Evolutionary conservation across 2,797 vertebrate genomes (phyloP).

Genomic region (Molossus alvarezi): DNA sequence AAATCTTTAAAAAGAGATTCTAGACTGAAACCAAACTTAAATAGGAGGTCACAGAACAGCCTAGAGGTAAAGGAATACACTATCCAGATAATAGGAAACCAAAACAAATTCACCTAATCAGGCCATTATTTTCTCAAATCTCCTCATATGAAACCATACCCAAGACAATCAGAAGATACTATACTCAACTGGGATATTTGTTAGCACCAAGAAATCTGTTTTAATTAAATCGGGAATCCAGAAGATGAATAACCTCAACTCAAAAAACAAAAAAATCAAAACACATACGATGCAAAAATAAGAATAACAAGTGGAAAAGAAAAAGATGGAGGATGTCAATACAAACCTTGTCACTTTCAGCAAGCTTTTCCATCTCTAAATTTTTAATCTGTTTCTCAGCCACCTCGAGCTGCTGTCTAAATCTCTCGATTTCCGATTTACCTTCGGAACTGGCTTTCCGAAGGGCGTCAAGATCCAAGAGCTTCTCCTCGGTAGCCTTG

Average conservation of each 20-base stretch:
- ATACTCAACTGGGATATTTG: not conserved
- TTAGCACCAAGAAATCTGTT: not conserved
- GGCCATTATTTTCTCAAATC: constrained; percentile 67
- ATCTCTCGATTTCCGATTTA: constrained; percentile 93
- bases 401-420: constrained; percentile 93
- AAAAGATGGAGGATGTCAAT: constrained; percentile 84
- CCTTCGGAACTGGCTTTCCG: constrained; percentile 93
- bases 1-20: not conserved
- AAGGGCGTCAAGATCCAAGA: constrained; percentile 91
- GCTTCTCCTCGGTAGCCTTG: constrained; percentile 93
- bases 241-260: constrained; percentile 55
- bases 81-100: not conserved
- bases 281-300: constrained; percentile 76
- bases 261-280: constrained; percentile 36
- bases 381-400: constrained; percentile 91
- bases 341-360: constrained; percentile 95
- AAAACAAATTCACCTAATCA: not conserved
- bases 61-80: not conserved
- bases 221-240: constrained; percentile 15
- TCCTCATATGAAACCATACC: constrained; percentile 72
- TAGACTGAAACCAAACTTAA: not conserved
- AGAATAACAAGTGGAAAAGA: constrained; percentile 70
- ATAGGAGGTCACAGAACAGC: not conserved
- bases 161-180: not conserved
- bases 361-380: constrained; percentile 90